phyloP scores from a whole-genome alignment of 1,140 invertebrate species.

The Tetramorium alpestre region DNA sequence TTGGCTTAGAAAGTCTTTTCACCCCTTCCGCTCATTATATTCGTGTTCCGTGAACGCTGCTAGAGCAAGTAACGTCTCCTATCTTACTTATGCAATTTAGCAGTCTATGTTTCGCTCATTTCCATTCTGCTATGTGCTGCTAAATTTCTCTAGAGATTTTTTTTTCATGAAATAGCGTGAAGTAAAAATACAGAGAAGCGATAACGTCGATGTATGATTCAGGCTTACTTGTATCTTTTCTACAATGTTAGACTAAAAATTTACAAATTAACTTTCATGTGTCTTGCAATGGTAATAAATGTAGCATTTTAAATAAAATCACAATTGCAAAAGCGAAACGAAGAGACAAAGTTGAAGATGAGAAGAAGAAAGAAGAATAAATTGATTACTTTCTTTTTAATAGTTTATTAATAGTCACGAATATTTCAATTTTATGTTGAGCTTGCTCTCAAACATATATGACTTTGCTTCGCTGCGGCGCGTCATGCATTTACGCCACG shows the following conservation, averaged over 20 bases:
- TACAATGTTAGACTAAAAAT: not conserved
- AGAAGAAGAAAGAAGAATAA: not conserved
- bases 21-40: slow-evolving; percentile 67
- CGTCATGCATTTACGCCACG: not conserved
- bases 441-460: not conserved
- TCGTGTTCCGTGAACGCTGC: slow-evolving; percentile 17
- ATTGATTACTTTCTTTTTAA: slow-evolving; percentile 1
- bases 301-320: not conserved
- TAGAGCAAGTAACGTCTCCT: slow-evolving; percentile 54
- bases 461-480: not conserved
- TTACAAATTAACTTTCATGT: not conserved
- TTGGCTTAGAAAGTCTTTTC: slow-evolving; percentile 73
- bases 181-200: not conserved
- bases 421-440: not conserved
- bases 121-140: not conserved
- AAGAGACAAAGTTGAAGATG: not conserved
- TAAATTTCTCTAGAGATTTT: slow-evolving; percentile 11
- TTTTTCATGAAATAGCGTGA: not conserved
- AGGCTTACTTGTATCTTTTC: not conserved
- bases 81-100: slow-evolving; percentile 51
- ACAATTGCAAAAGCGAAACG: not conserved
- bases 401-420: not conserved
- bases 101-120: slow-evolving; percentile 8
- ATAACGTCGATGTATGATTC: not conserved
- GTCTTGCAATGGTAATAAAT: not conserved